Evolutionary conservation across 2,113 vertebrate genomes (phyloP).

Genomic region (Choloepus hoffmanni): DNA sequence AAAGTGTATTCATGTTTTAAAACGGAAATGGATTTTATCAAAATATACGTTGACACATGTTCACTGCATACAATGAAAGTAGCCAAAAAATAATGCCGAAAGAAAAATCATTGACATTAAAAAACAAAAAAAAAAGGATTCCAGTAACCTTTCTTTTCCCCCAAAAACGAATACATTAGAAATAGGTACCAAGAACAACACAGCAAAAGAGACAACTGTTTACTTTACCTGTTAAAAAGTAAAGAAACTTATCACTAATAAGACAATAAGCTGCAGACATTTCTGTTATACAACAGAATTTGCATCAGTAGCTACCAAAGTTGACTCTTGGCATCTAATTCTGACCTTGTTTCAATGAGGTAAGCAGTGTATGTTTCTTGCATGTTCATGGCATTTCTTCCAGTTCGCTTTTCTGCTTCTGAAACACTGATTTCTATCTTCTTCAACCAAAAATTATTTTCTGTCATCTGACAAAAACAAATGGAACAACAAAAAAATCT

Average conservation of each 20-base stretch:
- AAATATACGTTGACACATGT: not conserved
- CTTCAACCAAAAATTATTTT: slow-evolving; percentile 89
- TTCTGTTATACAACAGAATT: not conserved
- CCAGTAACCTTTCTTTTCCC: not conserved
- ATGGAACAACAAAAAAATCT: slow-evolving; percentile 53
- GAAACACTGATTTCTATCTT: slow-evolving; percentile 96
- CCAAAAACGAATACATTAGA: not conserved
- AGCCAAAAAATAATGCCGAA: not conserved
- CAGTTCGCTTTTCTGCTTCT: slow-evolving; percentile 95
- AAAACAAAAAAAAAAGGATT: not conserved
- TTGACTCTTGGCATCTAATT: not conserved
- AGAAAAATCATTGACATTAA: not conserved
- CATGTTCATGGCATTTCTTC: slow-evolving; percentile 95
- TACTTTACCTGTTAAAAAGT: not conserved
- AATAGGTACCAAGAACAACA: not conserved
- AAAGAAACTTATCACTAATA: not conserved
- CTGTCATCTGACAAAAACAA: slow-evolving; percentile 87
- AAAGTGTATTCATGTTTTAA: not conserved
- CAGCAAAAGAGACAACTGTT: not conserved
- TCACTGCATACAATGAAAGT: not conserved
- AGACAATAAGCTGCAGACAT: not conserved
- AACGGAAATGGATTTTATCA: not conserved
- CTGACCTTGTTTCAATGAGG: slow-evolving; percentile 95
- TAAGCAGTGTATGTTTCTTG: slow-evolving; percentile 97
- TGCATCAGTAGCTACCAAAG: not conserved